Evolutionary conservation across 2,888 invertebrate genomes (phyloP).

Genomic region (Venusia cambrica): DNA sequence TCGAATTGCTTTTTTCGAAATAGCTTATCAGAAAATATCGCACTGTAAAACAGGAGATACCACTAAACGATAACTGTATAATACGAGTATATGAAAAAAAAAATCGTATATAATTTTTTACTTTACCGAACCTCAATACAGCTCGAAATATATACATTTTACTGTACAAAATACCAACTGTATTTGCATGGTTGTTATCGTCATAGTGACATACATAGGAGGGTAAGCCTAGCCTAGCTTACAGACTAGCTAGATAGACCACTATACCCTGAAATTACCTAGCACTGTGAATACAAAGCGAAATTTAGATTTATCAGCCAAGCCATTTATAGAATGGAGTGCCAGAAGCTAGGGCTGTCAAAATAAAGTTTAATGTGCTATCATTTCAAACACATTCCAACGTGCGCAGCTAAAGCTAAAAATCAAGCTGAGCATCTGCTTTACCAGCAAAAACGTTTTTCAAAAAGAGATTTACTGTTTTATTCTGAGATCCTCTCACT

Average conservation of each 20-base stretch:
- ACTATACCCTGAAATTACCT: slow-evolving; percentile 27
- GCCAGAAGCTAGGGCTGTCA: slow-evolving; percentile 10
- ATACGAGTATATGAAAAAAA: too few species aligned
- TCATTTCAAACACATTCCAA: too few species aligned
- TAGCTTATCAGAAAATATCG: too few species aligned
- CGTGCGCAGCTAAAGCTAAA: too few species aligned
- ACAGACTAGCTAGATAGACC: slow-evolving; percentile 19
- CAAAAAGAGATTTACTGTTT: background rate
- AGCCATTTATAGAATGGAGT: slow-evolving; percentile 29
- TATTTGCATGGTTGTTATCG: slow-evolving; percentile 4
- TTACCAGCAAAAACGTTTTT: background rate
- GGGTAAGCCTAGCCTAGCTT: slow-evolving; percentile 6
- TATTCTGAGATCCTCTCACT: too few species aligned
- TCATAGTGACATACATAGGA: slow-evolving; percentile 3
- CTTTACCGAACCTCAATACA: too few species aligned
- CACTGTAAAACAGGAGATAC: too few species aligned
- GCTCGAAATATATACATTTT: too few species aligned
- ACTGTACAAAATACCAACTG: background rate
- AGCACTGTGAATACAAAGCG: slow-evolving; percentile 32
- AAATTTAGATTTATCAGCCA: slow-evolving; percentile 34
- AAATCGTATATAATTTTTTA: too few species aligned
- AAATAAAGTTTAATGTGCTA: background rate
- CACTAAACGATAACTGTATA: too few species aligned
- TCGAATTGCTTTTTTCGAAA: too few species aligned
- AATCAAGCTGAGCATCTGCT: too few species aligned